Evolutionary conservation across 2,797 vertebrate genomes (phyloP), one percentile per base, ranked within the genome.

Genomic region (Masticophis lateralis): DNA sequence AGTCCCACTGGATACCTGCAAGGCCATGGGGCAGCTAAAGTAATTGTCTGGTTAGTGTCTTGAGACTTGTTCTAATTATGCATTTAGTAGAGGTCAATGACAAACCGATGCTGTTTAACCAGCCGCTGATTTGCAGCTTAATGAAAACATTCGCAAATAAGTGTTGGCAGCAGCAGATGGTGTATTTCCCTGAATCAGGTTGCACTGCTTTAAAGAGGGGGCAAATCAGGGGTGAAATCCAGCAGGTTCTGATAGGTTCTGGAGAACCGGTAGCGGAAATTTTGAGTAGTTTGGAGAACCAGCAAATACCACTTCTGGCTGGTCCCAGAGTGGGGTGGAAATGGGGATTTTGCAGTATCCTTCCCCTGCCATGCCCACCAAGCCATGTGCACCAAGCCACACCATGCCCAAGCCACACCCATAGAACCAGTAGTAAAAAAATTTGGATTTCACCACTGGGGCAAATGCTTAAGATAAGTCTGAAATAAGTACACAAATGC

Each of bases 91-190:
- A 88, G 63, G 91, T 88, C 86, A 92, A 20, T 57, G 91, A 55
- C 53, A 56, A 91, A 63, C 59, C 63, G 83, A 86, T 87, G 61
- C 86, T 88, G 86, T 69, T 92, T 88, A 92, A 88, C 91, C 53
- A 87, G 86, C 91, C 63, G 9, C 60, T 66, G 91, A 87, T 87
- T 32, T 87, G 60, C 60, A 74, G 86, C 91, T 14, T 92, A 57
- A 88, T 57, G 53, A 88, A 69, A 92, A 88, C 86, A 69, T 92
- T 8, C 56, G 86, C 51, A 59, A 91, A 86, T 69, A 92, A 88
- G 63, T 47, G 86, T 37, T 28, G 32, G 61, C 61, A 88, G 86
- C 25, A 88, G 69, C 61, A 43, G 61, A 88, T 56, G 18, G 51
- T 69, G 14, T 37, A 28, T 57, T 43, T n/a, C 25, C 53, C 25